Evolutionary conservation across 2,113 vertebrate genomes (phyloP).

Genomic region (Montifringilla adamsi): DNA sequence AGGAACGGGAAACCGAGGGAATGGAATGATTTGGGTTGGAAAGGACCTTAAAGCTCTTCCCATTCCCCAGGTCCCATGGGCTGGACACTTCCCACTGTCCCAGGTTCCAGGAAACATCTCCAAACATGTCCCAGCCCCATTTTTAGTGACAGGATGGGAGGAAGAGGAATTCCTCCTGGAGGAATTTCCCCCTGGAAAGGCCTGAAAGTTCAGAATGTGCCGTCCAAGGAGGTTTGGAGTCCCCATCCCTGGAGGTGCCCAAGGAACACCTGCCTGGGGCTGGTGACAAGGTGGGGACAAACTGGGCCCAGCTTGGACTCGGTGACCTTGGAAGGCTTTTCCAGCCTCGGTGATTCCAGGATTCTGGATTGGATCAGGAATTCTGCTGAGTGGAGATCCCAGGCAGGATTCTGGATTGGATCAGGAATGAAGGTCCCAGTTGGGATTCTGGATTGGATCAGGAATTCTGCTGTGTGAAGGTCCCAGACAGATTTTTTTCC

Average conservation of each 20-base stretch:
- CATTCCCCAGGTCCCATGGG: background rate
- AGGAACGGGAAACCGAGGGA: background rate
- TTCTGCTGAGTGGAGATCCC: accelerated
- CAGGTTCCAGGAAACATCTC: background rate
- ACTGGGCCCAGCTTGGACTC: accelerated
- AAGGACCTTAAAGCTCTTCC: background rate
- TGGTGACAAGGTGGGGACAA: background rate
- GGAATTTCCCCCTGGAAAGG: background rate
- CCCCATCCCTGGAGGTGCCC: background rate
- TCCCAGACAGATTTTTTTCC: background rate
- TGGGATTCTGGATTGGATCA: no score
- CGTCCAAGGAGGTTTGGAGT: background rate
- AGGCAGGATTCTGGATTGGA: no score
- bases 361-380: background rate
- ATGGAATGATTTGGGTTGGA: background rate
- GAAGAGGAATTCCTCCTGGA: background rate
- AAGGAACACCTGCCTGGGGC: accelerated
- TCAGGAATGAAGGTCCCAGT: no score
- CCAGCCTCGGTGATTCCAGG: accelerated
- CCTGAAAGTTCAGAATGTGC: accelerated
- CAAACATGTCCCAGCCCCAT: accelerated
- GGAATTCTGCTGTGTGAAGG: accelerated
- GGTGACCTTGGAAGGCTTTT: background rate
- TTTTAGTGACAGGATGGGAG: background rate
- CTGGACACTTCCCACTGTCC: background rate